A percentile compares a stretch with the other conserved stretches of the same genome.
Conservation (phyloP, 92 coral and sea anemone genomes). For the Paragorgia papillata region DNA sequence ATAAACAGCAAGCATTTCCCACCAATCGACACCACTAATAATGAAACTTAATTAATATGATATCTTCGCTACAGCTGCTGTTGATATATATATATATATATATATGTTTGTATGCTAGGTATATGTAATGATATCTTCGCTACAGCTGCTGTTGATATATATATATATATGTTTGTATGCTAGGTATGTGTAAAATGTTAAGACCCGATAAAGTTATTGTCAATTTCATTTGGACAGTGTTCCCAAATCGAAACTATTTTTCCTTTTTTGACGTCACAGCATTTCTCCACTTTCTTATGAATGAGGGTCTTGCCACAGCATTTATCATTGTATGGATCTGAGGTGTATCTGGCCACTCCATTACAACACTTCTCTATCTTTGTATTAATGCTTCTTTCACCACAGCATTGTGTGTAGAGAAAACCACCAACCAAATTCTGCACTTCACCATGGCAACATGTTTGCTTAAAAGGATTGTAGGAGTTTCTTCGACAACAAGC, state of each 20-base stretch:
- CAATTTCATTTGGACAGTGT: slow-evolving; percentile 17
- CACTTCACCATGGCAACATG: slow-evolving; percentile 17
- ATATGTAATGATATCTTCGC: too few relatives aligned
- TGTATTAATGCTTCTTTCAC: slow-evolving; percentile 22
- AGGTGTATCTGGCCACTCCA: slow-evolving; percentile 9
- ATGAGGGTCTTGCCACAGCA: slow-evolving; percentile 26
- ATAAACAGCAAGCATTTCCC: too few relatives aligned
- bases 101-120: too few relatives aligned
- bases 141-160: too few relatives aligned
- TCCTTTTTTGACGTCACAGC: slow-evolving; percentile 1
- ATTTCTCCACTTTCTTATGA: neutral
- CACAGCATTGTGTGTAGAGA: slow-evolving; percentile 20
- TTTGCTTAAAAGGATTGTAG: slow-evolving; percentile 23
- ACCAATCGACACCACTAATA: too few relatives aligned
- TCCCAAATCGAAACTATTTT: neutral
- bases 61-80: too few relatives aligned
- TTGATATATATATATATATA: too few relatives aligned
- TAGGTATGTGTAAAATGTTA: too few relatives aligned
- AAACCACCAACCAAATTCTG: slow-evolving; percentile 31
- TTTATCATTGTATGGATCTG: neutral
- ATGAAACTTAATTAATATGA: too few relatives aligned
- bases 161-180: too few relatives aligned
- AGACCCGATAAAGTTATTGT: too few relatives aligned
- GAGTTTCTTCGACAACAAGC: slow-evolving; percentile 28
- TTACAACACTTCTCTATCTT: slow-evolving; percentile 7